A percentile compares a stretch with the other conserved stretches of the same genome.
These are phyloP conservation scores for Cyclina sinensis DNA, from an alignment of 1,140 invertebrate genomes.

Conservation along the genomic window DNA sequence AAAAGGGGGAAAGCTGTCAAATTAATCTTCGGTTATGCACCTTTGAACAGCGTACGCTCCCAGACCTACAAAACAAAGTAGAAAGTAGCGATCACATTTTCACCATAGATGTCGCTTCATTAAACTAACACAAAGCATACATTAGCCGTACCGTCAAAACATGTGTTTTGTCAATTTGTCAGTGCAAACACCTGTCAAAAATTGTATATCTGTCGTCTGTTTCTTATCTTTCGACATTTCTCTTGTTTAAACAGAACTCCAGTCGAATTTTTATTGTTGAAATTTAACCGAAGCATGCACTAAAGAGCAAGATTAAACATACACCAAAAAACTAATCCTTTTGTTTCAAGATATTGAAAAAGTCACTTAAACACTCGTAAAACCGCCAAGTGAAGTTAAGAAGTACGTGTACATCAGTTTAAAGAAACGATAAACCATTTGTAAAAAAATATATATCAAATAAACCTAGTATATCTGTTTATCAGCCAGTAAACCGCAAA, in stretches of 20 bases:
- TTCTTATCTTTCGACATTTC: neutral
- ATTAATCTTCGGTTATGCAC: neutral
- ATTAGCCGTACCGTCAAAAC: constrained; percentile 17
- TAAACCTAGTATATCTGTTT: too few species aligned
- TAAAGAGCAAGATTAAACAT: constrained; percentile 8
- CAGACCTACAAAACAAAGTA: neutral
- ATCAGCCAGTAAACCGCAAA: too few species aligned
- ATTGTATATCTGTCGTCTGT: neutral
- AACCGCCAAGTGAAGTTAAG: neutral
- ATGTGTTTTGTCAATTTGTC: constrained; percentile 38
- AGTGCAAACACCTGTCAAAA: constrained; percentile 47
- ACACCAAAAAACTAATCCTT: neutral
- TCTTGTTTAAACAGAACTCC: constrained; percentile 34
- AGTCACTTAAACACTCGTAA: neutral
- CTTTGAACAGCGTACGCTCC: neutral
- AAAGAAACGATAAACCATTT: too few species aligned
- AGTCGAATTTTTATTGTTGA: neutral
- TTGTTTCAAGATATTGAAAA: neutral
- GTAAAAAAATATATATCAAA: too few species aligned
- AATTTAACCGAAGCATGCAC: neutral
- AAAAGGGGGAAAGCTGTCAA: constrained; percentile 6
- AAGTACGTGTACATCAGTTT: too few species aligned
- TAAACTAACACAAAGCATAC: neutral
- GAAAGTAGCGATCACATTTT: neutral
- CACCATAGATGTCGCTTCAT: neutral